A percentile compares a stretch with the other conserved stretches of the same genome.
These are phyloP conservation scores for Rattus norvegicus DNA, from an alignment of 2,113 vertebrate species.

Conservation along the genomic window DNA sequence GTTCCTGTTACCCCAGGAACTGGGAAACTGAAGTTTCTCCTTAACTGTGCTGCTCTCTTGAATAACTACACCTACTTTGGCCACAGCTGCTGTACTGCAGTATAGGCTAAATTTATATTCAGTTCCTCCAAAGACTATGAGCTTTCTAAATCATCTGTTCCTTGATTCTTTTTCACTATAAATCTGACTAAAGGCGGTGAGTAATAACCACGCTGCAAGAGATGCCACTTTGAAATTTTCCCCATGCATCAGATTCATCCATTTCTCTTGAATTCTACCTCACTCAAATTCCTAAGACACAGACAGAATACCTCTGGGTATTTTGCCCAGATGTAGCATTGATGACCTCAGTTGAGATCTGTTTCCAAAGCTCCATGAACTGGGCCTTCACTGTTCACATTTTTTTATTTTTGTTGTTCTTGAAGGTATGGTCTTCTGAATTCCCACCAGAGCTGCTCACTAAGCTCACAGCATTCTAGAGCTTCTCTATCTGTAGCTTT, in stretches of 20 bases:
- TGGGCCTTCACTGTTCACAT: background rate
- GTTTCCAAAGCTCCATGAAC: background rate
- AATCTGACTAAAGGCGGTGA: background rate
- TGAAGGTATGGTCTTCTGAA: background rate
- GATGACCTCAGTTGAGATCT: background rate
- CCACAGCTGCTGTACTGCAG: background rate
- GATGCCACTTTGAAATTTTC: too few species aligned
- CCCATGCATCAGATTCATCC: background rate
- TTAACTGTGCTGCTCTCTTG: background rate
- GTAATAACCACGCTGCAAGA: background rate
- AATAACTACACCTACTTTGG: background rate
- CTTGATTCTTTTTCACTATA: background rate
- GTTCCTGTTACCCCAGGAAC: background rate
- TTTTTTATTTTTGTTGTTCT: background rate
- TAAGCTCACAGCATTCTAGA: background rate
- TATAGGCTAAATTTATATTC: background rate
- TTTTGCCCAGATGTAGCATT: too few species aligned
- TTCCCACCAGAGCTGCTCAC: background rate
- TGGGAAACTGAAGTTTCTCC: background rate
- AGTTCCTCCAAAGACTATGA: background rate
- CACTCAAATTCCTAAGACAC: background rate
- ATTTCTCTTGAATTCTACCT: background rate
- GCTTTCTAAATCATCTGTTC: background rate
- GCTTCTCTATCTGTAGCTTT: background rate
- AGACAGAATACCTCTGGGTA: background rate